Evolutionary conservation across 2,113 vertebrate genomes (phyloP).

Genomic region (Marmota monax): DNA sequence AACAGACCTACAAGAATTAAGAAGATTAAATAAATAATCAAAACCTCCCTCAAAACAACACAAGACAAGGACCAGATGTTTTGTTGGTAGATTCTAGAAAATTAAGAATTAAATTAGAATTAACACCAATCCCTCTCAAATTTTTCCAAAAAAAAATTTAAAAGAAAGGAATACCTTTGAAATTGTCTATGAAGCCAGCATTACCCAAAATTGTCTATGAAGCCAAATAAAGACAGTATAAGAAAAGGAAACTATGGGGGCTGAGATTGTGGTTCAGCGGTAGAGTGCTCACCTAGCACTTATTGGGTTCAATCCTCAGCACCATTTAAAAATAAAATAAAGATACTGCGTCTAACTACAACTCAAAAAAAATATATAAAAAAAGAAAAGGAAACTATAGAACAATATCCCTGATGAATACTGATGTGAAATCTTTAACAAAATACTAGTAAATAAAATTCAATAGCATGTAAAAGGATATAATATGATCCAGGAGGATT

Average conservation of each 20-base stretch:
- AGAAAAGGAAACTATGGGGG: background rate
- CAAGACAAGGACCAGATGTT: background rate
- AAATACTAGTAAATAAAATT: background rate
- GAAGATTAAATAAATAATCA: background rate
- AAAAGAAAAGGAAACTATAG: background rate
- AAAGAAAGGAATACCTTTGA: background rate
- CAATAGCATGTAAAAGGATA: background rate
- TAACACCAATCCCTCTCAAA: background rate
- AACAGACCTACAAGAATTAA: background rate
- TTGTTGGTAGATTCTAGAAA: background rate
- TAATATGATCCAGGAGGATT: background rate
- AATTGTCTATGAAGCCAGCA: background rate
- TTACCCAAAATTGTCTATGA: background rate
- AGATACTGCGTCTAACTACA: too few species aligned
- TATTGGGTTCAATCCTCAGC: too few species aligned
- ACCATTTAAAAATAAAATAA: too few species aligned
- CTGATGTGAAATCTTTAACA: background rate
- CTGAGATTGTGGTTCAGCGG: too few species aligned
- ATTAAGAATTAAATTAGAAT: background rate
- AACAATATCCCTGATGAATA: background rate
- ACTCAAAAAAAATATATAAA: too few species aligned
- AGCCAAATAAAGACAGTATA: background rate
- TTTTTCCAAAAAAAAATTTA: background rate
- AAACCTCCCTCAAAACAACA: background rate
- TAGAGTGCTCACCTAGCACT: too few species aligned